phyloP scores from a whole-genome alignment of 2,797 vertebrate genomes.

The Argyrosomus regius region DNA sequence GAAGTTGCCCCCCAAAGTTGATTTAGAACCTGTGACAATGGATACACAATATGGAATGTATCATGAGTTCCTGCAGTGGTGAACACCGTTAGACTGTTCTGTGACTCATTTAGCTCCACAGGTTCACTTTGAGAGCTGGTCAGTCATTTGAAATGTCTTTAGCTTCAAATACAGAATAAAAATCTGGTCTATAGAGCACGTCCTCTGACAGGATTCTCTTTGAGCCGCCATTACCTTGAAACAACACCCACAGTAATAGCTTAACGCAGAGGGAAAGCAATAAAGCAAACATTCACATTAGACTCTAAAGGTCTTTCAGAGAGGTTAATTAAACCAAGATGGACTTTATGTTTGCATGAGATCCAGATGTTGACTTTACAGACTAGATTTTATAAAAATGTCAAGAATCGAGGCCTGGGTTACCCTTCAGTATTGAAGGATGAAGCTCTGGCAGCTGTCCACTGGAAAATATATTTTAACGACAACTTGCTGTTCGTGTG shows the following conservation, averaged over 20 bases:
- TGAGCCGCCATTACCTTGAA: background rate
- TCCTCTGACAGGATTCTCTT: background rate
- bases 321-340: slow-evolving; percentile 19
- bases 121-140: background rate
- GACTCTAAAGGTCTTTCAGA: background rate
- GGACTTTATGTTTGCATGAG: slow-evolving; percentile 1
- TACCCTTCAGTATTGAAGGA: background rate
- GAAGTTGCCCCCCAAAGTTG: too few relatives aligned
- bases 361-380: slow-evolving; percentile 13
- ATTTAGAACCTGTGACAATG: too few relatives aligned
- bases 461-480: background rate
- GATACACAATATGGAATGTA: too few relatives aligned
- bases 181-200: background rate
- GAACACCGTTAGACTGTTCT: too few relatives aligned
- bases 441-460: slow-evolving; percentile 5
- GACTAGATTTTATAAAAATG: background rate
- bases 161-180: background rate
- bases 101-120: background rate
- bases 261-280: background rate
- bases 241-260: background rate
- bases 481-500: background rate
- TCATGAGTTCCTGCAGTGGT: too few relatives aligned
- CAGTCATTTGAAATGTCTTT: background rate
- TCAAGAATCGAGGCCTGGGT: background rate
- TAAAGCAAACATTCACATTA: background rate